These are phyloP conservation scores for Apostichopus parvimensis DNA, from an alignment of 35 echinoderm and acorn worm genomes.

Conservation along the genomic window DNA sequence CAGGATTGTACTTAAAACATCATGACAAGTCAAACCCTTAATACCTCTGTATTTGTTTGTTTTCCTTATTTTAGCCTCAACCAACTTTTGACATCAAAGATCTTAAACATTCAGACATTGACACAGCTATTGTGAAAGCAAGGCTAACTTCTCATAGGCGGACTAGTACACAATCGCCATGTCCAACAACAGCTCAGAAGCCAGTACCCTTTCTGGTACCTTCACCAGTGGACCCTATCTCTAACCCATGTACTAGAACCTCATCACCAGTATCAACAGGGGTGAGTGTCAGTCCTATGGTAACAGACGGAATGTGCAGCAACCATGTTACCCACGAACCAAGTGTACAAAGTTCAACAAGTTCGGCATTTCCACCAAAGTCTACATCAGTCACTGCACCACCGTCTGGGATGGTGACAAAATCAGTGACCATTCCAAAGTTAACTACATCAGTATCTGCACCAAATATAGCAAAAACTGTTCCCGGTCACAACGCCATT, in stretches of 20 bases:
- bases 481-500: neutral
- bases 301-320: neutral
- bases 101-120: constrained; percentile 39
- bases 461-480: neutral
- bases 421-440: neutral
- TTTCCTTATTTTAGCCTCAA: constrained; percentile 19
- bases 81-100: constrained; percentile 40
- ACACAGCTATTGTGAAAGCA: constrained; percentile 19
- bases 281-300: neutral
- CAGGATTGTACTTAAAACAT: too few relatives aligned
- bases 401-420: neutral
- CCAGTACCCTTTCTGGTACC: neutral
- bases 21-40: too few relatives aligned
- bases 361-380: neutral
- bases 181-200: neutral
- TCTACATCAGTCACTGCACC: neutral
- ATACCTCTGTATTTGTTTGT: too few relatives aligned
- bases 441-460: constrained; percentile 6
- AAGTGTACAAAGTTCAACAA: neutral
- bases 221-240: neutral
- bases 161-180: neutral
- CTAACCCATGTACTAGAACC: neutral
- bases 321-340: neutral
- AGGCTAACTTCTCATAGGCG: neutral
- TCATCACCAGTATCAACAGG: neutral